Evolutionary conservation across 2,113 vertebrate species (phyloP).

Genomic region (Zingel zingel): DNA sequence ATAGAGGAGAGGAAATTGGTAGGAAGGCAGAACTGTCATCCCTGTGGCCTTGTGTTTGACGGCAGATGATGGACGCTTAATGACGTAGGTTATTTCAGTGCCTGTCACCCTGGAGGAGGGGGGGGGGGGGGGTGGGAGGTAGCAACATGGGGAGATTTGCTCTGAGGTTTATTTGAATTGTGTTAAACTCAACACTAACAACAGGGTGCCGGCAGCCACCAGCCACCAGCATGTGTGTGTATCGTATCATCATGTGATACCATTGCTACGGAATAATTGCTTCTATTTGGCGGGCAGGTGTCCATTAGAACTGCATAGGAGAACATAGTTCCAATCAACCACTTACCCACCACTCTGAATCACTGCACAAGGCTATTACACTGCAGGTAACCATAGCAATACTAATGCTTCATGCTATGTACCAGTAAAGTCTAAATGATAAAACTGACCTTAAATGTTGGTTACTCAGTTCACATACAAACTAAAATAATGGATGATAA

Average conservation of each 20-base stretch:
- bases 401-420: background rate
- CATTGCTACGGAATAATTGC: background rate
- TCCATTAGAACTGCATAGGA: background rate
- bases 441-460: background rate
- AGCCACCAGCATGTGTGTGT: background rate
- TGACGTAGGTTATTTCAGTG: slow-evolving; percentile 25
- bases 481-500: background rate
- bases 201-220: background rate
- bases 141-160: background rate
- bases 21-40: slow-evolving; percentile 9
- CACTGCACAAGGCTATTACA: background rate
- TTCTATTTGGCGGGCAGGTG: slow-evolving; percentile 18
- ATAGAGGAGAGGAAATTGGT: slow-evolving; percentile 9
- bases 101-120: slow-evolving; percentile 12
- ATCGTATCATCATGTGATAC: background rate
- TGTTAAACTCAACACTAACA: background rate
- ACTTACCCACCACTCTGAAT: background rate
- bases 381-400: slow-evolving; percentile 30
- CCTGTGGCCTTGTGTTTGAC: slow-evolving; percentile 39
- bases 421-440: background rate
- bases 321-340: background rate
- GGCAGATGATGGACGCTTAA: slow-evolving; percentile 52
- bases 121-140: background rate
- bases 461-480: background rate
- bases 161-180: background rate